Base-by-base conservation (phyloP, 2,797 vertebrate genomes). In the Staurois parvus region DNA sequence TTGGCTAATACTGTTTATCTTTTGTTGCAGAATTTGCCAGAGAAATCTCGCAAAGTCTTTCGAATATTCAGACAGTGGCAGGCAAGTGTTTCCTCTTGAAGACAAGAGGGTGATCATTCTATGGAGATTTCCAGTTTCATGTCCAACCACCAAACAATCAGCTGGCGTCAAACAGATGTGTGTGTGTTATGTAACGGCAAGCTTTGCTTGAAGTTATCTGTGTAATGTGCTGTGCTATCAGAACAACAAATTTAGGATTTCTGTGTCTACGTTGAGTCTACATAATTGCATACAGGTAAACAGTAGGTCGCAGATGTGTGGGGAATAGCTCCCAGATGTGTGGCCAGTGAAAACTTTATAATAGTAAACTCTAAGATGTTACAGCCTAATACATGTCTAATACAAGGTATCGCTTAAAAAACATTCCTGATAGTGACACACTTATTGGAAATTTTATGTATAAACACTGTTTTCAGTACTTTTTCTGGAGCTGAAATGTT, bases 41-140 rank as follows among this genome's bases (percentile, higher is more conserved):
- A 97, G 89, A 98, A 98, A 78, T 98, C 97, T 81, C 96, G 95
- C 93, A 97, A 96, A 79, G 97, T 99, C 21, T 98, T 99, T 91
- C 95, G 95, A 84, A 98, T 99, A 89, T 97, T 99, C 89, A 96
- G 95, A 19, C 97, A 98, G 88, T 98, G 97, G 85, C 81, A 79
- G 96, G 96, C 97, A 90, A 94, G 94, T 52, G 89, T 92, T 28
- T 92, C 95, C 29, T 92, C 94, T 87, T 96, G 91, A 97, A 91
- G 73, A 1, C 1, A 12, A 3, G 45, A 67, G 5, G 30, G 45
- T 69, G 77, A 26, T 12, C 26, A 24, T 7, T 79, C 15, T 32
- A 11, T 48, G 42, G 66, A 32, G 2, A 6, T 32, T 13, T 81
- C 3, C 48, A 17, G 30, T 72, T 32, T 15, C 19, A 24, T 56